Base-by-base conservation (phyloP, 2,888 invertebrate species). In the Drosophila koepferae region DNA sequence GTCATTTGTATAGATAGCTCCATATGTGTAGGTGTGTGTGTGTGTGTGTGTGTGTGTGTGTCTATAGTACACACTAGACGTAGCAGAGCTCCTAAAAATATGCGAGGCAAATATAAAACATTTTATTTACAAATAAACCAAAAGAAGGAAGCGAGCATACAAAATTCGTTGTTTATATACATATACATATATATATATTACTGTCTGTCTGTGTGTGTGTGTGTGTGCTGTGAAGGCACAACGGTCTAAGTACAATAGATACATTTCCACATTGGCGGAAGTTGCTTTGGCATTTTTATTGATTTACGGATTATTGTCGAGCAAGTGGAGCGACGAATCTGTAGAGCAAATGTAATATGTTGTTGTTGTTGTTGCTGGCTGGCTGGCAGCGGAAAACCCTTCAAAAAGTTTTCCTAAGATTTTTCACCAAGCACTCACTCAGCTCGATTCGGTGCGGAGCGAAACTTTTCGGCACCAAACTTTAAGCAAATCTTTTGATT, bases 301-400 rank as follows among this genome's bases (percentile, higher is more conserved):
- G 84, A 84, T 86, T 86, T 80, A 84, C 82, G 80, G 84, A 84
- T 86, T 84, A 84, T 73, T 81, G 77, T 77, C 54, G 63, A 63
- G 58, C 62, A 70, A 70, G 59, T 67, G 40, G 34, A 51, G 54
- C 60, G 58, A 55, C 55, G 49, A 43, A 63, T 51, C 56, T 54
- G 58, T 28, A n/a, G 43, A 41, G 41, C 56, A 69, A 28, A 0
- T 28, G 28, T 28, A 28, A 28, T 28, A 28, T 28, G 28, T 61
- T 66, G 38, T 40, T 55, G 18, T 40, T 44, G 20, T 9, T 41
- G 41, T n/a, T 40, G 20, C 9, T 18, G 43, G 46, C n/a, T 18
- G 28, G 49, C 12, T 16, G 53, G 8, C 16, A 23, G 28, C 48
- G 49, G 36, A 53, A 41, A 55, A 31, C 41, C 41, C 38, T 60